A percentile compares a stretch with the other conserved stretches of the same genome.
Evolutionary conservation across 2,797 vertebrate genomes (phyloP).

Genomic region (Holocentrus rufus): DNA sequence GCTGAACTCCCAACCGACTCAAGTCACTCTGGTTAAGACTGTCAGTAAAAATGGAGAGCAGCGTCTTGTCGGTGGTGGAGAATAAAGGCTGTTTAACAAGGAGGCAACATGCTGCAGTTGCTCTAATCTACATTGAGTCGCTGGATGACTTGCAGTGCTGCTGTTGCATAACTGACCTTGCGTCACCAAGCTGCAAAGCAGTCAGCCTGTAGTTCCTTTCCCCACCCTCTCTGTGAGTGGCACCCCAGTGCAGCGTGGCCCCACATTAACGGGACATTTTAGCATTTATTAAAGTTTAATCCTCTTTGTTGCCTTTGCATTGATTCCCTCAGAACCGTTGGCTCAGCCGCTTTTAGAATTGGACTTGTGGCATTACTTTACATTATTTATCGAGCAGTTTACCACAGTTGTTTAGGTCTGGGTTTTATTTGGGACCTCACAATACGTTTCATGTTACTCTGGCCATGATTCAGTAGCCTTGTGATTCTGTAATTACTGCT

Average conservation of each 20-base stretch:
- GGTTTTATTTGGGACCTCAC: not conserved
- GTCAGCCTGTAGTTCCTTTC: conserved; percentile 47
- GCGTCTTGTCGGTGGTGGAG: conserved; percentile 19
- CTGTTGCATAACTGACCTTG: conserved; percentile 86
- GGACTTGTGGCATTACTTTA: conserved; percentile 28
- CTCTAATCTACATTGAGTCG: conserved; percentile 78
- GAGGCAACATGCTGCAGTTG: conserved; percentile 32
- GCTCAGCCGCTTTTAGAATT: conserved; percentile 27
- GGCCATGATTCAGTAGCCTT: conserved; percentile 16
- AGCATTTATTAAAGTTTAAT: conserved; percentile 50
- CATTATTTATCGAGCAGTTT: conserved; percentile 10
- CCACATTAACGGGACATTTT: conserved; percentile 37
- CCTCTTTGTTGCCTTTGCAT: conserved; percentile 11
- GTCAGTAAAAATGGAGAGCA: conserved; percentile 37
- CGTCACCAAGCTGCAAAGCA: conserved; percentile 73
- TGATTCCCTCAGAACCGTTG: conserved; percentile 29
- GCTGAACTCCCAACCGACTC: too few species aligned
- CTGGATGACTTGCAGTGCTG: conserved; percentile 81
- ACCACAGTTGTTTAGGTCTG: conserved; percentile 1
- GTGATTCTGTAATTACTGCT: conserved; percentile 26
- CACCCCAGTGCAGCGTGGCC: conserved; percentile 25
- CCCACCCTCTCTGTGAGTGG: conserved; percentile 33
- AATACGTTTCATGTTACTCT: not conserved
- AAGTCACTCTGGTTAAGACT: conserved; percentile 14
- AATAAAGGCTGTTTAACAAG: conserved; percentile 43